Evolutionary conservation across 1,140 invertebrate genomes (phyloP), one percentile per base, ranked within the genome.

Genomic region (Halesus radiatus): DNA sequence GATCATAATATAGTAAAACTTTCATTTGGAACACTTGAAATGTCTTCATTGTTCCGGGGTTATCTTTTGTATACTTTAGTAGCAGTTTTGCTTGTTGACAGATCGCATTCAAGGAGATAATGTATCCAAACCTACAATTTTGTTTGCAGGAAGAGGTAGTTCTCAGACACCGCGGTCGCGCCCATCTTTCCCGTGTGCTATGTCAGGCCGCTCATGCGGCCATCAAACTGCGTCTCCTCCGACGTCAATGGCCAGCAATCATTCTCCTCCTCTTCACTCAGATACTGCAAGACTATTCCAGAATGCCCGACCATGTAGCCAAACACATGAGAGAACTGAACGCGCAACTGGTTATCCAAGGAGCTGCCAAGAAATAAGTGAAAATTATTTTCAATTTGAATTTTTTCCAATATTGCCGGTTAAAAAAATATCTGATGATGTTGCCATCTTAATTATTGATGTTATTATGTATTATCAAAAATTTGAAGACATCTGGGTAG

Each of bases 231-330:
- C 91, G 93, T 81, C 88, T 92, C 68, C 88, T 97, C 22, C 93
- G 96, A 84, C 87, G 91, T 15, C 89, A 93, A 82, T 96, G 95
- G 95, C 92, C 94, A 23, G 89, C 88, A 54, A 92, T 96, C 84
- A 89, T 97, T 18, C 87, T 93, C 23, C 93, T 95, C 84, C 92
- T 96, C 85, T 92, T 96, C 79, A 90, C 92, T 81, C 92, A 94
- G 79, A 94, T 94, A 7, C 87, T 97, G 50, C 88, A 91, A 23
- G 95, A 96, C 86, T 96, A 94, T 85, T 92, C 93, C 8, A 90
- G 96, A 80, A 91, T 96, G 87, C 92, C 96, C 84, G 86, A 90
- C 29, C 96, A 96, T 84, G 93, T 96, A 88, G 94, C 95, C 60
- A 90, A 91, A 77, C 88, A 88, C 83, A 88, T 90, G 86, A 80